These are phyloP conservation scores for Bergia puertoricense DNA, from an alignment of 92 coral and sea anemone genomes.

Conservation along the genomic window DNA sequence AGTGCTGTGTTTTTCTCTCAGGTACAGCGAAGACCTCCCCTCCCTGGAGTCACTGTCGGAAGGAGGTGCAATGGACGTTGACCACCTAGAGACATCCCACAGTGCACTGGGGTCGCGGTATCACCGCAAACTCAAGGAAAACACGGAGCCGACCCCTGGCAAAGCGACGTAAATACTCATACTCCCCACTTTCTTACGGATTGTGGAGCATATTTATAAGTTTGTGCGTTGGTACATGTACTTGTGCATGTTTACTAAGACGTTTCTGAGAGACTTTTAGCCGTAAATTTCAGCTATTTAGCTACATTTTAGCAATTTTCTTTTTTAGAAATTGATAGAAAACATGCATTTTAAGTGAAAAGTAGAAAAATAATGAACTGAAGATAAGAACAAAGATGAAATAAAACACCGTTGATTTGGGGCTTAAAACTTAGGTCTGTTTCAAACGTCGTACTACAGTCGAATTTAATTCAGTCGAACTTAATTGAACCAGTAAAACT, in stretches of 20 bases:
- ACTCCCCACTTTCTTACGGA: neutral
- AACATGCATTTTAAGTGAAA: too few species aligned
- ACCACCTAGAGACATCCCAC: conserved; percentile 74
- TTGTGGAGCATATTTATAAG: neutral
- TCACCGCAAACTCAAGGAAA: conserved; percentile 65
- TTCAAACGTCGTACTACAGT: too few species aligned
- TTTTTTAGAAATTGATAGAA: too few species aligned
- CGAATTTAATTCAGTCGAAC: too few species aligned
- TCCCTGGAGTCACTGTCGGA: conserved; percentile 65
- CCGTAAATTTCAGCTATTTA: neutral
- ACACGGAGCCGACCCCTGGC: conserved; percentile 35
- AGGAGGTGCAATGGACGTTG: conserved; percentile 71
- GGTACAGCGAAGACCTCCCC: conserved; percentile 83
- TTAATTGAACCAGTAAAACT: too few species aligned
- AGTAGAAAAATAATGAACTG: too few species aligned
- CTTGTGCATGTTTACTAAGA: neutral
- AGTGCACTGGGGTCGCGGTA: conserved; percentile 76
- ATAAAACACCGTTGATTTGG: too few species aligned
- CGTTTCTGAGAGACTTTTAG: neutral
- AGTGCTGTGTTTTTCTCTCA: conserved; percentile 26
- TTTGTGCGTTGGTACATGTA: neutral
- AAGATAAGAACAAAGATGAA: too few species aligned
- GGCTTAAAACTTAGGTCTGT: too few species aligned
- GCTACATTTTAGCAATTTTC: too few species aligned
- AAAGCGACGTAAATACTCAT: conserved; percentile 12